Evolutionary conservation across 1,140 invertebrate genomes (phyloP).

Genomic region (Atopsyche davidsoni): DNA sequence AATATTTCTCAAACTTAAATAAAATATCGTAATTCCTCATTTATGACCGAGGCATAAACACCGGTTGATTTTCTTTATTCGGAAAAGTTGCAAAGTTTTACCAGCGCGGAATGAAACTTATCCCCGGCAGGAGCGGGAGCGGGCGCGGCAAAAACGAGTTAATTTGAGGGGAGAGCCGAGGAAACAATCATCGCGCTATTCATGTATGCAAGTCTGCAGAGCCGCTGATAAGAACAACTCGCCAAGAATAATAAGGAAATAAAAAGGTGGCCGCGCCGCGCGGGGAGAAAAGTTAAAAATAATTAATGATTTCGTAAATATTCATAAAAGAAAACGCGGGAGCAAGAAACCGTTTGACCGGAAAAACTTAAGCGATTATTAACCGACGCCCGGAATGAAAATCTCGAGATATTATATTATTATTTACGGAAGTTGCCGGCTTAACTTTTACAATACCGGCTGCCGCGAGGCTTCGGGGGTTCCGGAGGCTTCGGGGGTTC

Average conservation of each 20-base stretch:
- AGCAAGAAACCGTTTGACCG: slow-evolving; percentile 29
- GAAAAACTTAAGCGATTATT: slow-evolving; percentile 33
- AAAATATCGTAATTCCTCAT: too few relatives aligned
- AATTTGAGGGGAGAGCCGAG: slow-evolving; percentile 19
- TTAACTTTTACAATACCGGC: slow-evolving; percentile 17
- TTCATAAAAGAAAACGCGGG: slow-evolving; percentile 31
- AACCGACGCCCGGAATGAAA: slow-evolving; percentile 31
- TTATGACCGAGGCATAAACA: too few relatives aligned
- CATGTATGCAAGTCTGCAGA: slow-evolving; percentile 31
- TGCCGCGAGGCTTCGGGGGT: neutral
- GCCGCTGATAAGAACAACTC: slow-evolving; percentile 28
- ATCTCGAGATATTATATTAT: slow-evolving; percentile 22
- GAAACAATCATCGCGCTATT: slow-evolving; percentile 28
- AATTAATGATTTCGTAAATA: slow-evolving; percentile 33
- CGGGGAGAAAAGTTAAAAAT: slow-evolving; percentile 29
- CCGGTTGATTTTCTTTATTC: too few relatives aligned
- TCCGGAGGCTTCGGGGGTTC: too few relatives aligned
- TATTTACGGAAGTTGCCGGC: slow-evolving; percentile 21
- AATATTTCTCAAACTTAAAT: too few relatives aligned
- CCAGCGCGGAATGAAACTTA: too few relatives aligned
- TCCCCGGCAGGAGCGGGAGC: too few relatives aligned
- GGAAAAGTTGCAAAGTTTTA: too few relatives aligned
- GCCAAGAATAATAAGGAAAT: slow-evolving; percentile 28
- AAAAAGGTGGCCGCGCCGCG: slow-evolving; percentile 18
- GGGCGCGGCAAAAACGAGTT: too few relatives aligned